These are phyloP conservation scores for Carlito syrichta DNA, from an alignment of 2,113 vertebrate species.

Conservation along the genomic window DNA sequence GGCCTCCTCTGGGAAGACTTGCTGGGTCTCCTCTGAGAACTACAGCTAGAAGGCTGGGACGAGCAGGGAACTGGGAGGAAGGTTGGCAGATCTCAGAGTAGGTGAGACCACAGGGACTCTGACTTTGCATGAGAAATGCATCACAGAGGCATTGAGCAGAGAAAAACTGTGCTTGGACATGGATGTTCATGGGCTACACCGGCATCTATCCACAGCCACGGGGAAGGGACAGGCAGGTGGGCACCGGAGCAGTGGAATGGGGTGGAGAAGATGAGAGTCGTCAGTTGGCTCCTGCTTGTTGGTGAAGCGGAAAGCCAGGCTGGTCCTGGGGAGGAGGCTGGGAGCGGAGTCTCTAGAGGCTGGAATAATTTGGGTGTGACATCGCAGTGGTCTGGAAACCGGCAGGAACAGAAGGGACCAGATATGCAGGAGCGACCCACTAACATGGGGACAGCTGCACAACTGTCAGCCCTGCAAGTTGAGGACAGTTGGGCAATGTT, in stretches of 20 bases:
- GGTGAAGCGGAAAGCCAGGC: neutral
- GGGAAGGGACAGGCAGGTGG: neutral
- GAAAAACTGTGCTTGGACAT: neutral
- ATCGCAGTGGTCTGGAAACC: too few relatives aligned
- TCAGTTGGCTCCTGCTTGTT: neutral
- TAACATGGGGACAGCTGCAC: too few relatives aligned
- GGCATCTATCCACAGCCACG: neutral
- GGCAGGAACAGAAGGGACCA: too few relatives aligned
- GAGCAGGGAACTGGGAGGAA: accelerated
- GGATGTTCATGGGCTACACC: neutral
- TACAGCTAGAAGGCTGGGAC: neutral
- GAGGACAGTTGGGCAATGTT: too few relatives aligned
- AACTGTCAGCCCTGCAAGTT: too few relatives aligned
- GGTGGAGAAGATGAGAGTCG: too few relatives aligned
- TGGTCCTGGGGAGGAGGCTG: accelerated
- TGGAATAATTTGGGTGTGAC: too few relatives aligned
- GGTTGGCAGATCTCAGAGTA: neutral
- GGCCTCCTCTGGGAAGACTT: neutral
- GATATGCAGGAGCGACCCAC: too few relatives aligned
- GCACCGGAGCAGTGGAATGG: neutral
- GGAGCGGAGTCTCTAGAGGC: too few relatives aligned
- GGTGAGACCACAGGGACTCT: neutral
- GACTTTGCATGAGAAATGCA: neutral
- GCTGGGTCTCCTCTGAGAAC: neutral
- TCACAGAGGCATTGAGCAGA: neutral